These are phyloP conservation scores for Drosophila ogumai DNA, from an alignment of 1,140 invertebrate genomes.

Conservation along the genomic window DNA sequence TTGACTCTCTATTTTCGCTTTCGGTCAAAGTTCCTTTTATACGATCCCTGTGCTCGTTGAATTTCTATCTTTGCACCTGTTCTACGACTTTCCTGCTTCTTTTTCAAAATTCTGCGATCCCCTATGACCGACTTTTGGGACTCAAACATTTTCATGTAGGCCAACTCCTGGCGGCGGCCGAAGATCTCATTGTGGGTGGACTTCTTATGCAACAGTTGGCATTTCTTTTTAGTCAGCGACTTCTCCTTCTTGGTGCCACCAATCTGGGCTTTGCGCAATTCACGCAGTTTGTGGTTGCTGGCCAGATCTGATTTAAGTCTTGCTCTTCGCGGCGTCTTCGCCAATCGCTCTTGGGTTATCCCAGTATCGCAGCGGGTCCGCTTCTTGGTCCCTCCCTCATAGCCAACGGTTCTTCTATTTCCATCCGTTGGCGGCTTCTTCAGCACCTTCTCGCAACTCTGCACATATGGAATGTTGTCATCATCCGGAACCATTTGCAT, in stretches of 20 bases:
- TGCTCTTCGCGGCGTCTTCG: conserved; percentile 84
- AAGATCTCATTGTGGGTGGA: conserved; percentile 91
- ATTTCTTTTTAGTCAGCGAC: conserved; percentile 85
- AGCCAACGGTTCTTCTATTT: conserved; percentile 88
- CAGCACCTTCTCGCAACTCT: conserved; percentile 87
- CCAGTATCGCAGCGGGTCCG: conserved; percentile 94
- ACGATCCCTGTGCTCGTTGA: too few species aligned
- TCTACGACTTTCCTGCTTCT: too few species aligned
- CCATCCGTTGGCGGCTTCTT: conserved; percentile 89
- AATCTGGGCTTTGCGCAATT: conserved; percentile 79
- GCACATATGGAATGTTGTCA: conserved; percentile 65
- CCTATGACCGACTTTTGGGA: conserved; percentile 91
- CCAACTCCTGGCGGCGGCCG: conserved; percentile 90
- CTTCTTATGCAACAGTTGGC: conserved; percentile 79
- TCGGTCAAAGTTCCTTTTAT: too few species aligned
- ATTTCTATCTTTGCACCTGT: too few species aligned
- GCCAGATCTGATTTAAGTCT: conserved; percentile 88
- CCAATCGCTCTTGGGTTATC: conserved; percentile 91
- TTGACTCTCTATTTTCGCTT: too few species aligned
- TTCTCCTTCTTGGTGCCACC: conserved; percentile 84
- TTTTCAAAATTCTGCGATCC: too few species aligned
- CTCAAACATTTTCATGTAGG: conserved; percentile 92
- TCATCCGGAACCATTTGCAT: too few species aligned
- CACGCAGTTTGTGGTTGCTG: conserved; percentile 85
- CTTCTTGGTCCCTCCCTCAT: conserved; percentile 89